phyloP scores from a whole-genome alignment of 2,113 vertebrate species.

The Strix aluco region DNA sequence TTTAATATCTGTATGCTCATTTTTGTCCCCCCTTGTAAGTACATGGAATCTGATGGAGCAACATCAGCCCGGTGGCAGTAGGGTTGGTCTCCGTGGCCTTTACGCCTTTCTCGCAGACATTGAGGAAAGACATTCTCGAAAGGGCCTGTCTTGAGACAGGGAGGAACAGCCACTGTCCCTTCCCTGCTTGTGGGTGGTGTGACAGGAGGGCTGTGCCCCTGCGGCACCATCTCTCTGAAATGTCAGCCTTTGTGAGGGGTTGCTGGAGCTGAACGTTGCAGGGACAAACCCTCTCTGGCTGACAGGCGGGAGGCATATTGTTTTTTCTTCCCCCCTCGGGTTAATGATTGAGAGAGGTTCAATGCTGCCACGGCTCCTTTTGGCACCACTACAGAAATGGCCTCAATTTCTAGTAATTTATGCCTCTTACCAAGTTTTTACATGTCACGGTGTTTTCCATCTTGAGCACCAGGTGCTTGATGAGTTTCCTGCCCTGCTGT shows the following conservation, averaged over 20 bases:
- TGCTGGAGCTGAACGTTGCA: neutral
- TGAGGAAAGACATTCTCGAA: too few species aligned
- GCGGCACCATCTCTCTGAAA: rapidly evolving
- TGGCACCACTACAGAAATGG: rapidly evolving
- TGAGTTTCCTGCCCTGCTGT: rapidly evolving
- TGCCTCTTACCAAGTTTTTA: neutral
- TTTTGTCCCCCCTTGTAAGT: neutral
- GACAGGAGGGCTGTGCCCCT: neutral
- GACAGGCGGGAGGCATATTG: rapidly evolving
- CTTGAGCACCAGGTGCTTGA: rapidly evolving
- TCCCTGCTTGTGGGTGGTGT: neutral
- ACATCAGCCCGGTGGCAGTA: rapidly evolving
- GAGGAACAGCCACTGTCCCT: neutral
- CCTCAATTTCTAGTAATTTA: rapidly evolving
- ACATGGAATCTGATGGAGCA: rapidly evolving
- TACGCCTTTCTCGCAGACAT: rapidly evolving
- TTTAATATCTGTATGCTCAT: neutral
- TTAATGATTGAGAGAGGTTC: neutral
- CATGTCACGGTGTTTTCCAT: rapidly evolving
- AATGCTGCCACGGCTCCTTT: rapidly evolving
- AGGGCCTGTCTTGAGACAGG: too few species aligned
- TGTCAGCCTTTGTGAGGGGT: neutral
- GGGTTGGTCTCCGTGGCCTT: neutral
- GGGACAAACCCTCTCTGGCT: rapidly evolving
- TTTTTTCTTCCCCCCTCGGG: rapidly evolving